phyloP scores from a whole-genome alignment of 2,888 invertebrate genomes.

The Orthosia gothica region DNA sequence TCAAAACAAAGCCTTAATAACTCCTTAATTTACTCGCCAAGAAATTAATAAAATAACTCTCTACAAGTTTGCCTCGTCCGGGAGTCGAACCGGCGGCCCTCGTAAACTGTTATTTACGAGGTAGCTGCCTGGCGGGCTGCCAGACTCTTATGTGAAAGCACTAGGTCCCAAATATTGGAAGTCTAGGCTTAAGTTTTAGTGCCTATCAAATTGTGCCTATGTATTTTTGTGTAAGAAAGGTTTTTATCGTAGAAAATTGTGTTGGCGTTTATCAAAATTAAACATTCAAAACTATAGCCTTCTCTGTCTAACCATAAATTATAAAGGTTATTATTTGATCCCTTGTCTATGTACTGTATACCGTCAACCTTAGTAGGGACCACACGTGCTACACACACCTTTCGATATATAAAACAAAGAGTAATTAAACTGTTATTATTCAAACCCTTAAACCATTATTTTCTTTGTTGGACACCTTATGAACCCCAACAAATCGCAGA shows the following conservation, averaged over 20 bases:
- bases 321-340: no score
- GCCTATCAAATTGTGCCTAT: conserved; percentile 3
- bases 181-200: conserved; percentile 32
- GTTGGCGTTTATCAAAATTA: neutral
- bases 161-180: conserved; percentile 41
- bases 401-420: no score
- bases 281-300: no score
- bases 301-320: no score
- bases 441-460: no score
- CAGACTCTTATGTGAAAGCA: conserved; percentile 46
- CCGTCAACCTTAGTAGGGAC: no score
- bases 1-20: conserved; percentile 42
- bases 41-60: conserved; percentile 67
- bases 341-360: no score
- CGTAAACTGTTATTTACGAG: conserved; percentile 66
- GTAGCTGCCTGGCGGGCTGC: conserved; percentile 45
- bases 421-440: no score
- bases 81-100: conserved; percentile 62
- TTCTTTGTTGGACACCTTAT: no score
- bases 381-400: no score
- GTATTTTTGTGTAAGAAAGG: conserved; percentile 10
- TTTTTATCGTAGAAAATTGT: neutral
- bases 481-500: neutral
- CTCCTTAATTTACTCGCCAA: conserved; percentile 59
- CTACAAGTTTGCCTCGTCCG: conserved; percentile 57